Evolutionary conservation across 2,113 vertebrate species (phyloP).

Genomic region (Rhabdomys dilectus): DNA sequence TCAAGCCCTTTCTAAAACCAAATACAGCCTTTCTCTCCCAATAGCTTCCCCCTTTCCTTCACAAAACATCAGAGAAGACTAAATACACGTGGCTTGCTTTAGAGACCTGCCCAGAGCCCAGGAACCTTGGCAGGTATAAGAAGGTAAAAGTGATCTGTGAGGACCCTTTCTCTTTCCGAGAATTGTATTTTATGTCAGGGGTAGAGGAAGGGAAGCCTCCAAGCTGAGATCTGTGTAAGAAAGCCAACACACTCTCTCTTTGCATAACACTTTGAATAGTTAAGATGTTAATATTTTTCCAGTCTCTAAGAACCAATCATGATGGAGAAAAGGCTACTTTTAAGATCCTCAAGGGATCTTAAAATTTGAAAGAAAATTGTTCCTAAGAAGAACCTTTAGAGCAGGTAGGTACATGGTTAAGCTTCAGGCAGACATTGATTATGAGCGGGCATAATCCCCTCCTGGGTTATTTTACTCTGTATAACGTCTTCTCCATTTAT

Average conservation of each 20-base stretch:
- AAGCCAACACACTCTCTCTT: neutral
- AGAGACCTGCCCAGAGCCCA: neutral
- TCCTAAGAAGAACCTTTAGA: conserved; percentile 7
- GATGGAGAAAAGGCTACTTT: conserved; percentile 21
- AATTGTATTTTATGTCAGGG: neutral
- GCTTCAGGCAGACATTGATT: neutral
- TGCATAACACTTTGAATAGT: neutral
- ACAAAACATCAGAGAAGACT: neutral
- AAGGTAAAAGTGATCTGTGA: neutral
- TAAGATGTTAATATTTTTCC: neutral
- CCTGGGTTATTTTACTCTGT: neutral
- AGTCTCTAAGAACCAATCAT: neutral
- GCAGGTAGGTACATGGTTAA: neutral
- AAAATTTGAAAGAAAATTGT: neutral
- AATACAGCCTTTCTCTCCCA: neutral
- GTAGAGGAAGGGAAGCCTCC: neutral
- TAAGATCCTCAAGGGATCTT: neutral
- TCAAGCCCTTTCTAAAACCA: neutral
- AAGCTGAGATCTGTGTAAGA: neutral
- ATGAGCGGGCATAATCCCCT: no score
- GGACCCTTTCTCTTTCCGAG: neutral
- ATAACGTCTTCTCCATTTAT: neutral
- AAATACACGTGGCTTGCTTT: neutral
- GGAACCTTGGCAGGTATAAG: neutral
- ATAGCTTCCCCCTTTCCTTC: neutral